phyloP scores from a whole-genome alignment of 2,888 invertebrate species.

The Aphidoletes aphidimyza region DNA sequence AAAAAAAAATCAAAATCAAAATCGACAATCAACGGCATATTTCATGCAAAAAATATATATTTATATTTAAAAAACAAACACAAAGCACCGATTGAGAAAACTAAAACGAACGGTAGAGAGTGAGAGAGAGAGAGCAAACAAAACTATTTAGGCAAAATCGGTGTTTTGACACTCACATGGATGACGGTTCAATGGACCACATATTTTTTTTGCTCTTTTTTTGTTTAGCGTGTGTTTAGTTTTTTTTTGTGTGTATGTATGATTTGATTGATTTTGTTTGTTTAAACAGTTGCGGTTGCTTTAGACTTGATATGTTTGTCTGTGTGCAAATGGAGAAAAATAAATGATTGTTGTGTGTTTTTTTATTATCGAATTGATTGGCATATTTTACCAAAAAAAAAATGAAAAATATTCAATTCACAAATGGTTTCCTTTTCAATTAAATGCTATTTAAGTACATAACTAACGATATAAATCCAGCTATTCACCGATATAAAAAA shows the following conservation, averaged over 20 bases:
- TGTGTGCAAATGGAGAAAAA: conserved; percentile 37
- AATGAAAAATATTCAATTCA: not conserved
- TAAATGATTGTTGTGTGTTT: not conserved
- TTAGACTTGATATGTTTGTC: conserved; percentile 53
- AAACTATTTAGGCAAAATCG: not conserved
- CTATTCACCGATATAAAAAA: conserved; percentile 7
- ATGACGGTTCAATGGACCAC: conserved; percentile 48
- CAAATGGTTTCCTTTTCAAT: conserved; percentile 45
- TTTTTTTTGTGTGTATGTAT: not conserved
- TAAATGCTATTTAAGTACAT: not conserved
- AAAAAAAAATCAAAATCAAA: not conserved
- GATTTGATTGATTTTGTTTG: not conserved
- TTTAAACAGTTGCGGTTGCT: conserved; percentile 52
- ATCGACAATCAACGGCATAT: not conserved
- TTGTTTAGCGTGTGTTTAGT: not conserved
- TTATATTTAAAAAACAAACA: no score
- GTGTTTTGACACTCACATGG: conserved; percentile 50
- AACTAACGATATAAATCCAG: not conserved
- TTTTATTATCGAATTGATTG: no score
- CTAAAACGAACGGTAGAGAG: not conserved
- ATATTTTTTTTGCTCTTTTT: conserved; percentile 3
- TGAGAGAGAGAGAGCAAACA: conserved; percentile 25
- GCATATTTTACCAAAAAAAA: not conserved
- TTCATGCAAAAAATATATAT: conserved; percentile 36
- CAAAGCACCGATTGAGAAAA: not conserved